A percentile compares a stretch with the other conserved stretches of the same genome.
phyloP scores from a whole-genome alignment of 2,888 invertebrate genomes.

The Hydrotaea diabolus region DNA sequence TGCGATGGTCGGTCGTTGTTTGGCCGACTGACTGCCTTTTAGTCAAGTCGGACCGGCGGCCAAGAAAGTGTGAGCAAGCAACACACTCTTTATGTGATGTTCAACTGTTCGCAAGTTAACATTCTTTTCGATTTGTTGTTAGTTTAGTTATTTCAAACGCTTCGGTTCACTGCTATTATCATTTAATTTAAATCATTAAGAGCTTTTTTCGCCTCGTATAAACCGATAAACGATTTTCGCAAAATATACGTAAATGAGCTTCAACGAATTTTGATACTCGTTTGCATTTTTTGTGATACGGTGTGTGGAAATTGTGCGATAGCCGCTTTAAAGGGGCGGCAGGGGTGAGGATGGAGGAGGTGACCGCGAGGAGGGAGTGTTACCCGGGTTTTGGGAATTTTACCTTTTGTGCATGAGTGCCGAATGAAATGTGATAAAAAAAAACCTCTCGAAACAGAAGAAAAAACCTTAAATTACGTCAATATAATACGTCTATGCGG shows the following conservation, averaged over 20 bases:
- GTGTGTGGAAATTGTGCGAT: conserved; percentile 33
- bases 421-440: conserved; percentile 41
- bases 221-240: conserved; percentile 33
- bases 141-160: conserved; percentile 24
- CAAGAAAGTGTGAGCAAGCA: not conserved
- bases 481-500: conserved; percentile 33
- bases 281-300: not conserved
- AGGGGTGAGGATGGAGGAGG: conserved; percentile 4
- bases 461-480: conserved; percentile 46
- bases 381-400: not conserved
- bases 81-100: conserved; percentile 34
- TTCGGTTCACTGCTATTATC: not conserved
- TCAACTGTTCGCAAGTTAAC: conserved; percentile 29
- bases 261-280: conserved; percentile 15
- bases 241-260: conserved; percentile 4
- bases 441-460: conserved; percentile 29
- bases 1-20: conserved; percentile 22
- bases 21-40: conserved; percentile 39
- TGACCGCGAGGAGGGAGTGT: not conserved
- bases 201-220: conserved; percentile 22
- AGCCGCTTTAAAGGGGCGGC: conserved; percentile 8
- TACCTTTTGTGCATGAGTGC: not conserved
- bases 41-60: not conserved
- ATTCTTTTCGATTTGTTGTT: conserved; percentile 11
- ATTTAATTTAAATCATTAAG: conserved; percentile 24